These are phyloP conservation scores for Paraplagusia blochii DNA, from an alignment of 2,113 vertebrate genomes.

Conservation along the genomic window DNA sequence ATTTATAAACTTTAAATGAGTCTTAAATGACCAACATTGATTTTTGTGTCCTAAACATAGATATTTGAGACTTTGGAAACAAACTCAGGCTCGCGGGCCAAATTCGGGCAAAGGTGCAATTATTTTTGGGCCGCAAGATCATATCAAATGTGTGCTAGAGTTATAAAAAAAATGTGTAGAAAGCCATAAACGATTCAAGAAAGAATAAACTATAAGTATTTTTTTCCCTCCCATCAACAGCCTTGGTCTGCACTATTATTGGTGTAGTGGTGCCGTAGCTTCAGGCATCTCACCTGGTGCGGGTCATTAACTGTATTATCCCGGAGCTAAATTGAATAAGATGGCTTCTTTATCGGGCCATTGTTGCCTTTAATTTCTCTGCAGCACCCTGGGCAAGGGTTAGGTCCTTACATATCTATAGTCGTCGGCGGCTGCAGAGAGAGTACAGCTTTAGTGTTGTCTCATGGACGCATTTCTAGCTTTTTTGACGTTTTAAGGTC, in stretches of 20 bases:
- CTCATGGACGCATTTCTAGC: neutral
- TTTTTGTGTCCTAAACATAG: no score
- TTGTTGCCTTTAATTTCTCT: constrained; percentile 60
- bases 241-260: constrained; percentile 31
- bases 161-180: no score
- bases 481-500: no score
- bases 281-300: constrained; percentile 55
- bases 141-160: no score
- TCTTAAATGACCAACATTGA: no score
- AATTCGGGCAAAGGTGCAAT: no score
- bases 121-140: no score
- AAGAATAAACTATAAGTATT: no score
- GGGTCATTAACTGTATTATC: constrained; percentile 61
- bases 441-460: constrained; percentile 2
- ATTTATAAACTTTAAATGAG: no score
- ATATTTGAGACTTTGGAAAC: no score
- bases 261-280: constrained; percentile 24
- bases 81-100: no score
- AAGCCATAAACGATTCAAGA: no score
- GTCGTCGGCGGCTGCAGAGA: constrained; percentile 40
- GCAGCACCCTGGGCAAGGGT: constrained; percentile 47
- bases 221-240: constrained; percentile 1
- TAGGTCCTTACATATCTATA: constrained; percentile 54
- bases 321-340: constrained; percentile 61
- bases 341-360: constrained; percentile 62